Conservation (phyloP, 2,113 vertebrate genomes). For the Chauna torquata region DNA sequence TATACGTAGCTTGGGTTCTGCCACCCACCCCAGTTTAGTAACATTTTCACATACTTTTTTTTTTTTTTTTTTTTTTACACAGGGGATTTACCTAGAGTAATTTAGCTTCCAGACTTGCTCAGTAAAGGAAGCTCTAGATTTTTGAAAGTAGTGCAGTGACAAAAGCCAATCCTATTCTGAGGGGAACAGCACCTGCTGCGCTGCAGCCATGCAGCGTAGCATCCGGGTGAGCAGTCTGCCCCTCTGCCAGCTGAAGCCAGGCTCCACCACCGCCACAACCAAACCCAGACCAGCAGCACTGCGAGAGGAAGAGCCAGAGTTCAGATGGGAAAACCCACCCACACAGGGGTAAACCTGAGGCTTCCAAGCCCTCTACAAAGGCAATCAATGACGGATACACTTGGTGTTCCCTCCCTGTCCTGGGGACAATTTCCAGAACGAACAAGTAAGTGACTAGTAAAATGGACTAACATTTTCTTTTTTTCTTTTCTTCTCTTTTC, state of each 20-base stretch:
- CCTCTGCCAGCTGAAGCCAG: background rate
- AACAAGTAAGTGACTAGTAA: background rate
- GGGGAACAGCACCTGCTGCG: background rate
- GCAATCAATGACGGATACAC: too few relatives aligned
- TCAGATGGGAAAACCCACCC: accelerated
- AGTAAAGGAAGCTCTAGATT: background rate
- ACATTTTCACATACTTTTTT: background rate
- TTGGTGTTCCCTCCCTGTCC: background rate
- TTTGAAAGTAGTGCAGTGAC: background rate
- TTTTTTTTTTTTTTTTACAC: background rate
- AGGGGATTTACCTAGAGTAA: background rate
- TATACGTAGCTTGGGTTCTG: background rate
- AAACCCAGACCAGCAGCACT: background rate
- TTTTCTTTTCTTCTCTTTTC: background rate
- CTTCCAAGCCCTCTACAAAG: background rate
- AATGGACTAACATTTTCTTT: background rate
- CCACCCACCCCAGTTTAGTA: background rate
- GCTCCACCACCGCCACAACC: background rate
- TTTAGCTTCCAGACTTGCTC: background rate
- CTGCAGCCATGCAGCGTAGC: background rate
- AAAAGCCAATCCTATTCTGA: background rate
- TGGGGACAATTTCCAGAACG: accelerated
- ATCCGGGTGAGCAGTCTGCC: background rate
- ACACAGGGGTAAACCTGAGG: accelerated
- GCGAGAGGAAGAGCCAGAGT: background rate